Percentiles rank a stretch among this genome's conserved stretches.
These are phyloP conservation scores for Nymphalis urticae DNA, from an alignment of 2,888 invertebrate genomes.

Conservation along the genomic window DNA sequence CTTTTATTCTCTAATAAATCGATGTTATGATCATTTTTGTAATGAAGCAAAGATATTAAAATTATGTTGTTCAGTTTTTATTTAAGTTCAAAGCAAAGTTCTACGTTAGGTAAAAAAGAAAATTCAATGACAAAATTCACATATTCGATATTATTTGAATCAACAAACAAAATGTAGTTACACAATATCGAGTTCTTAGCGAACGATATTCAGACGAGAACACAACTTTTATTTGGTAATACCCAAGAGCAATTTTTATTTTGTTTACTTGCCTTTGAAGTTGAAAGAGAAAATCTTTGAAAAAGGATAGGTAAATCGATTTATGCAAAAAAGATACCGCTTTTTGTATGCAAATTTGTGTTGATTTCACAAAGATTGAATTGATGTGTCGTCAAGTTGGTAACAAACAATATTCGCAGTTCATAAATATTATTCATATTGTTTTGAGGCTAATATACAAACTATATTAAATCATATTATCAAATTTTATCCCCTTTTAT, in stretches of 20 bases:
- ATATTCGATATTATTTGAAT: constrained; percentile 2
- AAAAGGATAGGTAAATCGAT: constrained; percentile 80
- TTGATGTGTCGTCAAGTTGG: constrained; percentile 68
- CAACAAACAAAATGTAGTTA: constrained; percentile 9
- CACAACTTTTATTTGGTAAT: constrained; percentile 76
- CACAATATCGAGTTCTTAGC: constrained; percentile 24
- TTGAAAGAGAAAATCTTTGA: constrained; percentile 75
- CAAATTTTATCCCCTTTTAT: background rate
- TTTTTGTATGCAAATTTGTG: constrained; percentile 80
- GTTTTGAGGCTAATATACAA: too few relatives aligned
- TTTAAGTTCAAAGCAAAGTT: too few relatives aligned
- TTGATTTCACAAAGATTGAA: constrained; percentile 79
- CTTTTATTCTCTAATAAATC: too few relatives aligned
- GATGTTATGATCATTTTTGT: too few relatives aligned
- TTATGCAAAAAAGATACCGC: constrained; percentile 79
- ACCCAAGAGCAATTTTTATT: constrained; percentile 76
- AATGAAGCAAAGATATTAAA: too few relatives aligned
- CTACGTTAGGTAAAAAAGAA: background rate
- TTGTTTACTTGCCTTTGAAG: constrained; percentile 78
- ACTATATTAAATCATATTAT: background rate
- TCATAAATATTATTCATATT: background rate
- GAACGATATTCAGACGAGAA: constrained; percentile 63
- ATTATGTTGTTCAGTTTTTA: too few relatives aligned
- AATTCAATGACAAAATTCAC: background rate
- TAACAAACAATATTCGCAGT: constrained; percentile 62